Percentiles rank a stretch among this genome's conserved stretches.
These are phyloP conservation scores for Cephus cinctus DNA, from an alignment of 1,140 invertebrate genomes.

Conservation along the genomic window DNA sequence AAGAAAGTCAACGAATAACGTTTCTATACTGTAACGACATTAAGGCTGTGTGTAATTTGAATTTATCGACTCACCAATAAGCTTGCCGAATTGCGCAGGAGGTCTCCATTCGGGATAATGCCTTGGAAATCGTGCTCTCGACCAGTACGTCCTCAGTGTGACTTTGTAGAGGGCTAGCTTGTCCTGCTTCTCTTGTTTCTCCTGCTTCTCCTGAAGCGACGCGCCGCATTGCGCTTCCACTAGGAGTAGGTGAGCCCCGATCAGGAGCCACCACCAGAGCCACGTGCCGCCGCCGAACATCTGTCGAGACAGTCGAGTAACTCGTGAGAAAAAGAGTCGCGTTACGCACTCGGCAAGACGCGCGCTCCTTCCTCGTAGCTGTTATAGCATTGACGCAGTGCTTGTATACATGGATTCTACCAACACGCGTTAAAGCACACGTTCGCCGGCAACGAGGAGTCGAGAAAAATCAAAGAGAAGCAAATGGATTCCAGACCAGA, in stretches of 20 bases:
- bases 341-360: neutral
- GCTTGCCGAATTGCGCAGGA: slow-evolving; percentile 85
- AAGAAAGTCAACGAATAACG: slow-evolving; percentile 6
- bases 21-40: neutral
- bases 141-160: slow-evolving; percentile 86
- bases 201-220: slow-evolving; percentile 45
- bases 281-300: slow-evolving; percentile 25
- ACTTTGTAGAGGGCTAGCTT: slow-evolving; percentile 82
- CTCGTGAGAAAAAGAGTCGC: neutral
- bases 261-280: slow-evolving; percentile 25
- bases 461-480: slow-evolving; percentile 2
- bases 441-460: neutral
- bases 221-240: slow-evolving; percentile 42
- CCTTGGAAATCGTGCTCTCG: slow-evolving; percentile 83
- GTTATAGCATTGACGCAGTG: neutral
- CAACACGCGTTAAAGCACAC: neutral
- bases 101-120: slow-evolving; percentile 91
- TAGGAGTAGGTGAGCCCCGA: too few relatives aligned
- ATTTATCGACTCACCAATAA: slow-evolving; percentile 73
- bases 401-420: slow-evolving; percentile 26
- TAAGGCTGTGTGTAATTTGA: neutral
- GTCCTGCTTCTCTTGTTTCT: slow-evolving; percentile 68
- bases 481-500: neutral
- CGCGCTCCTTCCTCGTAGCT: neutral
- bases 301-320: slow-evolving; percentile 4